phyloP scores from a whole-genome alignment of 2,797 vertebrate genomes.

The Chlorospingus semifuscus region DNA sequence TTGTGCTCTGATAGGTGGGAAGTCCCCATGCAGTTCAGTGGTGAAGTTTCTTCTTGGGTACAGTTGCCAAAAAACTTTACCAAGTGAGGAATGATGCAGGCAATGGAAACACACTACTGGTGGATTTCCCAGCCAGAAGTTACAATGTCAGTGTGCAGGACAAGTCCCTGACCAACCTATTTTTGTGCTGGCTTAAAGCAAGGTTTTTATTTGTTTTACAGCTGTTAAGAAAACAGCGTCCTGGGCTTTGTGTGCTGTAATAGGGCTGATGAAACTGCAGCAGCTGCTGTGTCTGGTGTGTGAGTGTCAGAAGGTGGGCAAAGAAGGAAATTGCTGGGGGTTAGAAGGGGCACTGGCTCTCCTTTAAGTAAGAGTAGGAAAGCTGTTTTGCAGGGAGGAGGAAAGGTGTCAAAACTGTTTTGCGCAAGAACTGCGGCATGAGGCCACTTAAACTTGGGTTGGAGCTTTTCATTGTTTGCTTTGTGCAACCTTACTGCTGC shows the following conservation, averaged over 20 bases:
- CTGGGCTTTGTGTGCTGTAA: background rate
- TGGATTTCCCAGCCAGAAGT: background rate
- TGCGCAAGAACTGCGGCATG: background rate
- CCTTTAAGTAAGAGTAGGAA: background rate
- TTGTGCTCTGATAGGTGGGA: background rate
- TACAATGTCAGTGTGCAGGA: background rate
- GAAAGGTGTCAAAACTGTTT: background rate
- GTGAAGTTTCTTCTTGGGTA: background rate
- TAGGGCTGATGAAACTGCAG: background rate
- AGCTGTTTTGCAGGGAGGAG: background rate
- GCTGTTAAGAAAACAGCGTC: background rate
- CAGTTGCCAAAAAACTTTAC: background rate
- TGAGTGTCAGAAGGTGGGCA: background rate
- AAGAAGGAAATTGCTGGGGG: background rate
- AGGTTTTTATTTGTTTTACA: background rate
- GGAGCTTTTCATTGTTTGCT: background rate
- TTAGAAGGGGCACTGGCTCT: background rate
- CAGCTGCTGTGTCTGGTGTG: background rate
- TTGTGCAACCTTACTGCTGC: background rate
- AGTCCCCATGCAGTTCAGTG: fast-evolving
- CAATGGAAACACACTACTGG: fast-evolving
- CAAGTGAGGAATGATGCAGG: background rate
- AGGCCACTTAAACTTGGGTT: background rate
- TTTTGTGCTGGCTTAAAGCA: background rate
- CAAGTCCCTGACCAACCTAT: background rate